These are phyloP conservation scores for Cephus nigrinus DNA, from an alignment of 2,888 invertebrate genomes.

Conservation along the genomic window DNA sequence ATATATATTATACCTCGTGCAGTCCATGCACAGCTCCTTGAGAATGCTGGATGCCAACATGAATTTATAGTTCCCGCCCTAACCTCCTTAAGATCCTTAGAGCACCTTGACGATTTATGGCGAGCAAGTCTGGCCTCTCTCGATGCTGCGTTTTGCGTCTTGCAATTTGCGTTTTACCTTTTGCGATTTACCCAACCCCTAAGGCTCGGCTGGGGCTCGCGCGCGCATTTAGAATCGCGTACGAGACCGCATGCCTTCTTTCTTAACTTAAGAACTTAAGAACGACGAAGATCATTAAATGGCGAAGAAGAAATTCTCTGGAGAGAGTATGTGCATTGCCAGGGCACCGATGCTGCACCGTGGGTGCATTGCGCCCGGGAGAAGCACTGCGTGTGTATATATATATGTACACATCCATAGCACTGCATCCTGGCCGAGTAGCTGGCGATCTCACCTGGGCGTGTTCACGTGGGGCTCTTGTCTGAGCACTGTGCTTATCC, in stretches of 20 bases:
- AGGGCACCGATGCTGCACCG: not conserved
- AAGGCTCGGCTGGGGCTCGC: not conserved
- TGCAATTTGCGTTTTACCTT: not conserved
- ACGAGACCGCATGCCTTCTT: not conserved
- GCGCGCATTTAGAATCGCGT: not conserved
- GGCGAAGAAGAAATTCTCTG: not conserved
- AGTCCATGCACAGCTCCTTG: not conserved
- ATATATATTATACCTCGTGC: not conserved
- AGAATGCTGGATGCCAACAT: not conserved
- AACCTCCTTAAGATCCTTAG: not conserved
- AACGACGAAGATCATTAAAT: not conserved
- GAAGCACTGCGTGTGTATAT: not conserved
- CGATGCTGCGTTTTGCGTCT: not conserved
- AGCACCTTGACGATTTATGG: not conserved
- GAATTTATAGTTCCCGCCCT: not conserved
- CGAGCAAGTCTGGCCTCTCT: not conserved
- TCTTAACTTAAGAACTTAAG: not conserved
- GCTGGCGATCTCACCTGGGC: not conserved
- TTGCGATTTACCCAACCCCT: not conserved
- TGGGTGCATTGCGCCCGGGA: not conserved
- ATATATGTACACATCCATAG: not conserved
- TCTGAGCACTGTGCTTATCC: slow-evolving; percentile 1
- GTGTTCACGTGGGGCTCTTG: not conserved
- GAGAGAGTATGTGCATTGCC: not conserved
- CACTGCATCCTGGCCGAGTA: not conserved